Evolutionary conservation across 2,888 invertebrate species (phyloP).

Genomic region (Mythimna loreyi): DNA sequence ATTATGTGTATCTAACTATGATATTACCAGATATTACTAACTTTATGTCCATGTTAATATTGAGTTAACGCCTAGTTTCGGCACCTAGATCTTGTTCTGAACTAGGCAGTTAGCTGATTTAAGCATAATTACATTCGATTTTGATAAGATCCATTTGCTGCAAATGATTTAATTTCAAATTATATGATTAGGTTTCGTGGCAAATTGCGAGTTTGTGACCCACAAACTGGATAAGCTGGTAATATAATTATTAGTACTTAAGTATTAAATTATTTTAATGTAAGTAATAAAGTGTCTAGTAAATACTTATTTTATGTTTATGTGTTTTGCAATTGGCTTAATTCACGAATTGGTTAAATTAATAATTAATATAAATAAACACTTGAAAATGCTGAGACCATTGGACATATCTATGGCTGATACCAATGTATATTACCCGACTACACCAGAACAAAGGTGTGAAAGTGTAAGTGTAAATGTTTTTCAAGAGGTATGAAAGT

Average conservation of each 20-base stretch:
- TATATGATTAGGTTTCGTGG: constrained; percentile 46
- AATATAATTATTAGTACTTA: background rate
- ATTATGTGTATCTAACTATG: background rate
- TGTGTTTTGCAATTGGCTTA: background rate
- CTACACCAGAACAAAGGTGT: too few species aligned
- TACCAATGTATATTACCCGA: too few species aligned
- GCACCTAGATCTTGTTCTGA: constrained; percentile 34
- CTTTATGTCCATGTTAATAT: background rate
- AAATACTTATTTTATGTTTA: background rate
- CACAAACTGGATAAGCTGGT: constrained; percentile 7
- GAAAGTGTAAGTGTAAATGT: too few species aligned
- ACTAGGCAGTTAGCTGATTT: constrained; percentile 50
- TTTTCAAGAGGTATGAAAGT: too few species aligned
- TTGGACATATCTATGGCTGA: too few species aligned
- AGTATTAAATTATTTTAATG: constrained; percentile 1
- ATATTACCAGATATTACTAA: background rate
- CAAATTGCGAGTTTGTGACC: constrained; percentile 45
- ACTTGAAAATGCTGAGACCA: background rate
- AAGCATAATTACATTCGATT: constrained; percentile 56
- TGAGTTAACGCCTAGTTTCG: constrained; percentile 27
- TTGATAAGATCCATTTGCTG: constrained; percentile 58
- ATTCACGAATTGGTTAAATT: background rate
- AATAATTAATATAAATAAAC: background rate
- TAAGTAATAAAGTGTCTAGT: background rate
- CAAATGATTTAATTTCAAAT: constrained; percentile 59